Base-by-base conservation (phyloP, 2,888 invertebrate species). In the Pyrocoelia pectoralis region DNA sequence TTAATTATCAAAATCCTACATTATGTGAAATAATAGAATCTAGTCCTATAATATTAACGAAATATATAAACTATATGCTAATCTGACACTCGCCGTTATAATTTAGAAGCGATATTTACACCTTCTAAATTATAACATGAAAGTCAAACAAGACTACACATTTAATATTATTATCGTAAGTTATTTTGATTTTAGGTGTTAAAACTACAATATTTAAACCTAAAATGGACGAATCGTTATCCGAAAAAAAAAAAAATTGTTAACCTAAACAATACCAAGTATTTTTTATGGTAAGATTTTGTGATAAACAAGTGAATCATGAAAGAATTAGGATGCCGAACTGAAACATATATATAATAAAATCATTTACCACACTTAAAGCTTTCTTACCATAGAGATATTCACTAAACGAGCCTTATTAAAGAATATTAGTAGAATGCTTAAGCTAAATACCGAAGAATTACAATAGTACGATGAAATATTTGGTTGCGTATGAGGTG, bases 181-280 rank as follows among this genome's bases (percentile, higher is more conserved):
- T 56, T 65, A 65, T 65, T 65, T 61, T 65, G 65, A 68, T 65
- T 70, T 68, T 67, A 66, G 18, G 68, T 63, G 65, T 66, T 68
- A 67, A 68, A 66, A 65, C 66, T 70, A 71, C 59, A 33, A 61
- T n/a, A n/a, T 60, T 66, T 66, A 59, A 68, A 68, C 68, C 66
- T 58, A 66, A 69, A 71, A 63, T 71, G 71, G 71, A 71, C 70
- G 70, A 71, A 71, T 66, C 65, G 33, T 61, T 68, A 63, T 55
- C 48, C 55, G 49, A 61, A 63, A 41, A 64, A 56, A 60, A 61
- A 63, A 41, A 64, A 56, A 60, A 15, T 38, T 50, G 43, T 48
- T 54, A 55, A 56, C 33, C 17, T 43, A 55, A 54, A 50, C 52
- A 40, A 54, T 48, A 49, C 24, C 43, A 52, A 61, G 41, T 40